A percentile compares a stretch with the other conserved stretches of the same genome.
Conservation (phyloP, 2,113 vertebrate species). For the Eublepharis macularius region DNA sequence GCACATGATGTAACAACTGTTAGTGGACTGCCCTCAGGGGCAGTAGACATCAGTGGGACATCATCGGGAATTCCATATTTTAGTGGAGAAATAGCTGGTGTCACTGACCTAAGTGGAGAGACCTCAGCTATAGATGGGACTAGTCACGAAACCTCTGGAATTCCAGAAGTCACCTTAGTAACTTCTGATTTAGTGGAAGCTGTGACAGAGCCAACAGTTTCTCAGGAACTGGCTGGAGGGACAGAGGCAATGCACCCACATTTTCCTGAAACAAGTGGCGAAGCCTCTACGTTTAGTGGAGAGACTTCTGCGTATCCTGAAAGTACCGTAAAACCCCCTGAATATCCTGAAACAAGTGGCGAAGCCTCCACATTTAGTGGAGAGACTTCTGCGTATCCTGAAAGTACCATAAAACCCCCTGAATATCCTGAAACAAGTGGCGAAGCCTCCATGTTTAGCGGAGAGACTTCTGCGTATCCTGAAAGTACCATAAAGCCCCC, state of each 20-base stretch:
- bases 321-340: slow-evolving; percentile 57
- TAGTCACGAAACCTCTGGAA: slow-evolving; percentile 73
- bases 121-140: slow-evolving; percentile 44
- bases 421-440: slow-evolving; percentile 70
- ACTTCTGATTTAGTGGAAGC: slow-evolving; percentile 74
- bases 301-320: slow-evolving; percentile 65
- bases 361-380: slow-evolving; percentile 64
- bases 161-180: slow-evolving; percentile 76
- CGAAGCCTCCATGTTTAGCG: slow-evolving; percentile 59
- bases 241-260: slow-evolving; percentile 67
- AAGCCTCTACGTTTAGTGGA: slow-evolving; percentile 63
- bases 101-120: slow-evolving; percentile 68
- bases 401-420: slow-evolving; percentile 60
- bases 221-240: slow-evolving; percentile 77
- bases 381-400: slow-evolving; percentile 60
- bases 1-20: slow-evolving; percentile 63
- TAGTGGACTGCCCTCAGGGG: slow-evolving; percentile 69
- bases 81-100: slow-evolving; percentile 68
- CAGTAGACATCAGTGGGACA: slow-evolving; percentile 71
- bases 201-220: slow-evolving; percentile 67
- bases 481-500: slow-evolving; percentile 64
- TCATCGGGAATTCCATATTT: slow-evolving; percentile 66
- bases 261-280: slow-evolving; percentile 64
- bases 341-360: slow-evolving; percentile 69
- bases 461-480: slow-evolving; percentile 60